Base-by-base conservation (phyloP, 2,113 vertebrate species). In the Dendrocopos noguchii region DNA sequence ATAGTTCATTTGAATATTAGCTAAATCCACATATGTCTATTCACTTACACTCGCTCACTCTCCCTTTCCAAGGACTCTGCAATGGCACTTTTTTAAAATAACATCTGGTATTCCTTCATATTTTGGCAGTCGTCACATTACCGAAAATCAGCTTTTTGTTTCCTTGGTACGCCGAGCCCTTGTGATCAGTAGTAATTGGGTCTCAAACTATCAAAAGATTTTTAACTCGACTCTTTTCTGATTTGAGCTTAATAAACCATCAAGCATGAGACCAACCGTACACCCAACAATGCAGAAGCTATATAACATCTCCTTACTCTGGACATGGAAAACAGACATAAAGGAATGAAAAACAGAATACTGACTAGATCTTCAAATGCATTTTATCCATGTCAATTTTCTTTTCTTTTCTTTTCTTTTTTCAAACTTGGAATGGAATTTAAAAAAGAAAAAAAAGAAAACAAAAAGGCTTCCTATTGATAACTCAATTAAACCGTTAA, bases 91-190 rank as follows among this genome's bases (percentile, higher is more conserved):
- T 95, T 86, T 91, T 31, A 59, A 94, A 80, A 96, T 88, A 96
- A 95, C 97, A 97, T 97, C 96, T 97, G 95, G 90, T 95, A 91
- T 94, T 95, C 96, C 72, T 96, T 95, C 96, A 85, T 87, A 88
- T 87, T 94, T 95, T 96, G 95, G 95, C 94, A 95, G 85, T 77
- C 71, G 4, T 92, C 80, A 77, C 72, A 70, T 96, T 79, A 84
- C 88, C 90, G 10, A 96, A 97, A 94, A 88, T 88, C 91, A 95
- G 92, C 61, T 96, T 94, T 95, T 87, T 46, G 29, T 92, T 95
- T 87, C 92, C 95, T 94, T 88, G 59, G 15, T 81, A 79, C 7
- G 16, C 60, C 7, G 36, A 95, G 88, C 75, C 79, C 90, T 83
- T n/a, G 0, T 34, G 82, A 96, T 94, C 79, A 67, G 87, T 88